phyloP scores from a whole-genome alignment of 2,888 invertebrate genomes.

The Papilio protenor region DNA sequence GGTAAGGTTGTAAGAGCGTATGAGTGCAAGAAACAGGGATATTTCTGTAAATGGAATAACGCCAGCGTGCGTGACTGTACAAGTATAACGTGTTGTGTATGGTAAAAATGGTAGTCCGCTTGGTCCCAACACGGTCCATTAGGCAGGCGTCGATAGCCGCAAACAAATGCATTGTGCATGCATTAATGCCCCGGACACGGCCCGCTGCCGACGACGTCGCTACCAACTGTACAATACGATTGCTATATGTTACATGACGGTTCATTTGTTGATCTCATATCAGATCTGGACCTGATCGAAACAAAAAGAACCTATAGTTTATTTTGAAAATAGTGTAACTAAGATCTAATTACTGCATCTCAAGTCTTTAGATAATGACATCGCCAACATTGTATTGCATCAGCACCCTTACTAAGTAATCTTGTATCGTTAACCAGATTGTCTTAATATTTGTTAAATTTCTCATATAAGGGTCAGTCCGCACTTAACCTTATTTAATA shows the following conservation, averaged over 20 bases:
- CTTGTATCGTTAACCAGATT: conserved; percentile 18
- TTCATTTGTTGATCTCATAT: not conserved
- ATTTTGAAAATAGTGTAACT: not conserved
- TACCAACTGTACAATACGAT: conserved; percentile 5
- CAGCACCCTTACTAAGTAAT: conserved; percentile 1
- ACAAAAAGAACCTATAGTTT: not conserved
- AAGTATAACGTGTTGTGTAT: not conserved
- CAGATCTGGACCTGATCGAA: not conserved
- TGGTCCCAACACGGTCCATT: conserved; percentile 38
- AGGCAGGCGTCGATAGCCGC: conserved; percentile 34
- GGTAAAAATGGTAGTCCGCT: conserved; percentile 28
- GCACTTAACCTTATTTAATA: conserved; percentile 23
- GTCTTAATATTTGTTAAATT: conserved; percentile 15
- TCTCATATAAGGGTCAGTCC: conserved; percentile 15
- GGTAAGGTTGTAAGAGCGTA: not conserved
- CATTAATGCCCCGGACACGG: conserved; percentile 38
- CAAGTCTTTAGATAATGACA: not conserved
- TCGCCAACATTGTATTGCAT: not conserved
- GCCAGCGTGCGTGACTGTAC: not conserved
- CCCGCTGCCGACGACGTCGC: conserved; percentile 14
- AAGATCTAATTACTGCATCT: not conserved
- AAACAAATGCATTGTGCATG: conserved; percentile 39
- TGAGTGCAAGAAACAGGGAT: not conserved
- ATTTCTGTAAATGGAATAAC: not conserved
- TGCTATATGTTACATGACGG: not conserved